Conservation (phyloP, 2,797 vertebrate species). For the Lagodon rhomboides region DNA sequence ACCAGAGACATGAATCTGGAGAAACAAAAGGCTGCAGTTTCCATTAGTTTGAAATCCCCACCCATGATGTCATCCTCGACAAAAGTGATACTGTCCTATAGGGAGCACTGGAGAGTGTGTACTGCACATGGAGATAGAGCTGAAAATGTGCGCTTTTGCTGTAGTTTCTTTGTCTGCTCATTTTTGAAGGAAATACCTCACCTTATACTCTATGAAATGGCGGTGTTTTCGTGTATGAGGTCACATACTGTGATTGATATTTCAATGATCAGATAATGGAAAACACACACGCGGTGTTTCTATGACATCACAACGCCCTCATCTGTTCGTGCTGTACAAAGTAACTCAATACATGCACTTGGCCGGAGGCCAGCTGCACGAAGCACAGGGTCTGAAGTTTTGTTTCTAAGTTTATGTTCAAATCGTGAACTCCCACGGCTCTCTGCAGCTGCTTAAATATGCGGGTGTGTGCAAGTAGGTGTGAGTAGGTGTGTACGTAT, state of each 20-base stretch:
- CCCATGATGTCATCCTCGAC: slow-evolving; percentile 33
- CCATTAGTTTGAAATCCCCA: slow-evolving; percentile 37
- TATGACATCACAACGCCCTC: slow-evolving; percentile 70
- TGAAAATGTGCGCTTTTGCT: slow-evolving; percentile 1
- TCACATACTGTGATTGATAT: slow-evolving; percentile 44
- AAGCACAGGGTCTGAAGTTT: slow-evolving; percentile 58
- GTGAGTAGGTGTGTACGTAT: slow-evolving; percentile 52
- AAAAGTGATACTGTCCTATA: slow-evolving; percentile 11
- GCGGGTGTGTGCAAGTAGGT: slow-evolving; percentile 70
- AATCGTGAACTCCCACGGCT: slow-evolving; percentile 67
- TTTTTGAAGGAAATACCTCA: slow-evolving; percentile 27
- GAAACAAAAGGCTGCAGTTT: slow-evolving; percentile 37
- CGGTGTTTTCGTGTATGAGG: slow-evolving; percentile 43
- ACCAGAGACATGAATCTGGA: slow-evolving; percentile 22
- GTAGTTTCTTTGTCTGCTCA: slow-evolving; percentile 1
- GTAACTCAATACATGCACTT: slow-evolving; percentile 60
- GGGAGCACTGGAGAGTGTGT: background rate
- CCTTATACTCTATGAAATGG: slow-evolving; percentile 6
- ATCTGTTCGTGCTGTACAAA: slow-evolving; percentile 55
- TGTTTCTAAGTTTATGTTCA: slow-evolving; percentile 63
- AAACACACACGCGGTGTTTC: slow-evolving; percentile 58
- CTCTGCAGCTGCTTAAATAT: slow-evolving; percentile 67
- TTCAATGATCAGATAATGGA: slow-evolving; percentile 63
- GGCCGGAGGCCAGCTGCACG: slow-evolving; percentile 53
- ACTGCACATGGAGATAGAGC: background rate